Evolutionary conservation across 2,888 invertebrate species (phyloP).

Genomic region (Drosophila flavopinicola): DNA sequence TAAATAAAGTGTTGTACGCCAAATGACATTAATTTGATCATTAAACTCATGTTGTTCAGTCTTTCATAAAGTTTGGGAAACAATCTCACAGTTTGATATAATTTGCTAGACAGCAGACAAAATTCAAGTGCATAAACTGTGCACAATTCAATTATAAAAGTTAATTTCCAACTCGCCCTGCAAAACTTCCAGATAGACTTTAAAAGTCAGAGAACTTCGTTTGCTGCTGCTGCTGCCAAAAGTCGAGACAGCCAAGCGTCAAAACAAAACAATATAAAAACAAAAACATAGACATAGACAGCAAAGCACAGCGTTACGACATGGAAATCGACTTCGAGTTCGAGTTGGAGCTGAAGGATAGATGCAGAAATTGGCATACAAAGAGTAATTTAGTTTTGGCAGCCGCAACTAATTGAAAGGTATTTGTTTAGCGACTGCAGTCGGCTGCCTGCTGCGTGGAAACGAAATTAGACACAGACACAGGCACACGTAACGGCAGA

Average conservation of each 20-base stretch:
- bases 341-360: constrained; percentile 8
- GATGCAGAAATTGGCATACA: constrained; percentile 54
- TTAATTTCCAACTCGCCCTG: constrained; percentile 43
- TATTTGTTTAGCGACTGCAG: constrained; percentile 71
- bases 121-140: constrained; percentile 56
- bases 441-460: constrained; percentile 43
- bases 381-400: constrained; percentile 70
- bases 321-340: constrained; percentile 3
- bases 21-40: not conserved
- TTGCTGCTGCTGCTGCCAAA: constrained; percentile 46
- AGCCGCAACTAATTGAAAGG: constrained; percentile 73
- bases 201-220: constrained; percentile 52
- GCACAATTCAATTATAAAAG: constrained; percentile 64
- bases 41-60: not conserved
- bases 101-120: constrained; percentile 27
- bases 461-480: constrained; percentile 55
- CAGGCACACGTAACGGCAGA: constrained; percentile 18
- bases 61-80: constrained; percentile 1
- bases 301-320: not conserved
- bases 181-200: constrained; percentile 53
- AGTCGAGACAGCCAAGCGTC: constrained; percentile 52
- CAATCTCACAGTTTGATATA: constrained; percentile 43
- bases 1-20: not conserved
- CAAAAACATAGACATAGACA: constrained; percentile 14
- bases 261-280: constrained; percentile 24